phyloP scores from a whole-genome alignment of 2,113 vertebrate genomes.

The Vidua chalybeata region DNA sequence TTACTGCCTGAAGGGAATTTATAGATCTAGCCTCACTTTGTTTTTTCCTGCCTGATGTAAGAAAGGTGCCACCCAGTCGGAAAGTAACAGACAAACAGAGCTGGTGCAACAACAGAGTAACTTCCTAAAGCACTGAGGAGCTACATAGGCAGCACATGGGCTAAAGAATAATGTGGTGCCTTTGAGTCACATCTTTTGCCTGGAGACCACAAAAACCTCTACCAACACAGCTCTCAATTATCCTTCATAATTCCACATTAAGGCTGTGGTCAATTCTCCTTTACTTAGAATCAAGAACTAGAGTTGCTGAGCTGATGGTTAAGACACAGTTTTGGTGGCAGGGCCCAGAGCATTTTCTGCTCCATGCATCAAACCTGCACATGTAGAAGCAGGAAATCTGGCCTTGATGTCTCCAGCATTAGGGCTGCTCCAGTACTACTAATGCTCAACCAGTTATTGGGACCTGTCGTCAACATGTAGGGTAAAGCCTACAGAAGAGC shows the following conservation, averaged over 20 bases:
- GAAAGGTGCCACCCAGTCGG: rapidly evolving
- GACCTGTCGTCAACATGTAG: background rate
- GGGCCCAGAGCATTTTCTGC: background rate
- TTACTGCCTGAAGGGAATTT: background rate
- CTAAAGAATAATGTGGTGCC: background rate
- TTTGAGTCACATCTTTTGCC: background rate
- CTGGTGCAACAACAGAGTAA: background rate
- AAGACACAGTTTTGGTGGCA: background rate
- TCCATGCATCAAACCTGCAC: background rate
- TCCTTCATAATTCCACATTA: background rate
- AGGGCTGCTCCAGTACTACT: background rate
- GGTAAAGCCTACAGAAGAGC: background rate
- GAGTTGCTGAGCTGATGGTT: background rate
- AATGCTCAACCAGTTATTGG: background rate
- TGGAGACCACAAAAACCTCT: background rate
- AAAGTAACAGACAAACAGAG: background rate
- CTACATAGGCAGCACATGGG: background rate
- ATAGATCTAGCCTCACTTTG: background rate
- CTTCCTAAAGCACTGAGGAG: background rate
- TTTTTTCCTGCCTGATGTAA: background rate
- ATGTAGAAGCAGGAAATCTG: background rate
- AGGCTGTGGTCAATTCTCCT: background rate
- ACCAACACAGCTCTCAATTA: background rate
- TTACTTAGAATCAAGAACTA: background rate
- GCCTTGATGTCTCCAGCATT: background rate